Conservation (phyloP, 1,140 invertebrate species). For the Papilio polytes region DNA sequence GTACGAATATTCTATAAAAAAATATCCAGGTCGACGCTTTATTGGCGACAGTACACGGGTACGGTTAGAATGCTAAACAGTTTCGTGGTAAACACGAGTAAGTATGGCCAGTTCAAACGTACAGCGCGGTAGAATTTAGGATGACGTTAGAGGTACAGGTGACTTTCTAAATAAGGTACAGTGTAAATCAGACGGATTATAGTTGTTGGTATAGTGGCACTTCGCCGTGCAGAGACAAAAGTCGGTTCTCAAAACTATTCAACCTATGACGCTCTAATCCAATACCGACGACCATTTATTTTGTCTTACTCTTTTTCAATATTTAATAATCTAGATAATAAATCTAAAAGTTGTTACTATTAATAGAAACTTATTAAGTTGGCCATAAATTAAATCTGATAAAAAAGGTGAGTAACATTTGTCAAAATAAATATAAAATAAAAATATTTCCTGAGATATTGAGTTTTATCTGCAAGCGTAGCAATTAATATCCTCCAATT, state of each 20-base stretch:
- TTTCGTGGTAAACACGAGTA: constrained; percentile 74
- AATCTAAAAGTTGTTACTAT: background rate
- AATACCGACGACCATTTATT: constrained; percentile 6
- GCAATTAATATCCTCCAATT: constrained; percentile 43
- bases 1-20: constrained; percentile 71
- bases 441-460: background rate
- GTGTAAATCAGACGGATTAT: constrained; percentile 57
- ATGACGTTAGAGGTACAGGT: background rate
- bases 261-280: constrained; percentile 59
- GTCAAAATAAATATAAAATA: constrained; percentile 1
- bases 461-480: constrained; percentile 14
- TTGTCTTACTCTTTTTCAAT: constrained; percentile 12
- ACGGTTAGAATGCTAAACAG: constrained; percentile 80
- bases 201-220: constrained; percentile 57
- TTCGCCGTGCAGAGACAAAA: constrained; percentile 61
- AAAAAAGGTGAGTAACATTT: background rate
- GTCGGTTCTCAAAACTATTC: constrained; percentile 69
- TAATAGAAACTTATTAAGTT: background rate
- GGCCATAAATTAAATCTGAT: background rate
- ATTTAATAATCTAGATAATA: background rate
- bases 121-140: background rate
- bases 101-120: constrained; percentile 51
- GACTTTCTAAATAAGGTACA: constrained; percentile 41
- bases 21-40: constrained; percentile 76
- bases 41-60: constrained; percentile 71